Evolutionary conservation across 2,888 invertebrate genomes (phyloP), one percentile per base, ranked within the genome.

Genomic region (Oscheius sp.): DNA sequence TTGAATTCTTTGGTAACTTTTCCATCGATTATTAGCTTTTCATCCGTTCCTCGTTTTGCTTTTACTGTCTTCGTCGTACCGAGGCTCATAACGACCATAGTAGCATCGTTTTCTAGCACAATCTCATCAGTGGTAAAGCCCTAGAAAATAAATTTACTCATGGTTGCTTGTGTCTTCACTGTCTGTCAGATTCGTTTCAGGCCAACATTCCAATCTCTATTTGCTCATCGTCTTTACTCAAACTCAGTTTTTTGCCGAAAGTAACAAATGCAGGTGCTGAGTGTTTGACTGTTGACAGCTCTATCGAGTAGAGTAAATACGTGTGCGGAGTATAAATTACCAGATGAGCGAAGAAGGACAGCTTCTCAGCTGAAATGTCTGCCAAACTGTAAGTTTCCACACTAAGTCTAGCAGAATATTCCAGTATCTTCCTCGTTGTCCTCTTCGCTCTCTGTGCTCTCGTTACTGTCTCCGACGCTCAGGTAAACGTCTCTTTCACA

Each of bases 1-100:
- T 64, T 64, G 34, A 48, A 64, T 5, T 31, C 34, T 33, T 64
- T 64, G 12, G 48, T 31, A 3, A 50, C 29, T 33, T 64, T 64
- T 20, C 48, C 33, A 33, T 46, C 23, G 23, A 29, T 31, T 3
- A 46, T 17, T 4, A 45, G 17, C 6, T 20, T 46, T 31, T 64
- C 46, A 23, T 23, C 50, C 29, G 33, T 34, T 20, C 15, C 15
- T 2, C 31, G 15, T 29, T 34, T 34, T 25, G 58, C 46, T 8
- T 15, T 33, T 31, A 17, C 25, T 20, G 31, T n/a, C 6, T 20
- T 12, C 31, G 64, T 48, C 2, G 64, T 64, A 31, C 64, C 64
- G 5, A 64, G 33, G 20, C 64, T 48, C 45, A 64, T 45, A 0
- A 64, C 64, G 2, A 64, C 25, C 33, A 64, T 34, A 10, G 20